Evolutionary conservation across 2,888 invertebrate genomes (phyloP), one percentile per base, ranked within the genome.

Genomic region (Aleiodes leptofemur): DNA sequence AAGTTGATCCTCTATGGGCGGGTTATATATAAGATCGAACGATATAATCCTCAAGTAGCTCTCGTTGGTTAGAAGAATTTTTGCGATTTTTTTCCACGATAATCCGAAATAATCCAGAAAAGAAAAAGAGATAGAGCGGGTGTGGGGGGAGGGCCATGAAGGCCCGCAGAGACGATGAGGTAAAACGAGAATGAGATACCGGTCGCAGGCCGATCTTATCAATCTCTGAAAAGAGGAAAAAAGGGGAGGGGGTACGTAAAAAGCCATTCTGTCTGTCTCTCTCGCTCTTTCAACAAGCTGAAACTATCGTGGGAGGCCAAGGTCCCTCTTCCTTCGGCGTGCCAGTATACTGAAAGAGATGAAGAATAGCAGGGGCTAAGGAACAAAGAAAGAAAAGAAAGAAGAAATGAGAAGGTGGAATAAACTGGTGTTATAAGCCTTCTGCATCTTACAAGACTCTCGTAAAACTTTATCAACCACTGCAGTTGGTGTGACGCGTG

Each of bases 401-500:
- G 64, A 38, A 64, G 64, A 70, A 64, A 72, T 78, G 71, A 78
- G 74, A 57, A 79, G 73, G 53, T 66, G 23, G 16, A 23, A 64
- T 64, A 64, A 64, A 64, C 64, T 61, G 61, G 64, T 64, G 64
- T 64, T 64, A 64, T 64, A 64, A 64, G 64, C 48, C 64, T 64
- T 8, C 43, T 59, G 64, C 64, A 64, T 6, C 64, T 64, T 43
- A 51, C 61, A 8, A 51, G 70, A 69, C 50, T 76, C 82, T 83
- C 83, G 81, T 83, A 81, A 83, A 82, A 77, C 79, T 64, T 84
- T 83, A 73, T 53, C 29, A 74, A 55, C 34, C 43, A 48, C 50
- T 53, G 53, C 48, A 23, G 16, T 16, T 64, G 38, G 55, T 56
- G 66, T 43, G 82, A 78, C 78, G 80, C 83, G 78, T 79, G 79